Evolutionary conservation across 2,888 invertebrate genomes (phyloP), one percentile per base, ranked within the genome.

Genomic region (Choreutis nemorana): DNA sequence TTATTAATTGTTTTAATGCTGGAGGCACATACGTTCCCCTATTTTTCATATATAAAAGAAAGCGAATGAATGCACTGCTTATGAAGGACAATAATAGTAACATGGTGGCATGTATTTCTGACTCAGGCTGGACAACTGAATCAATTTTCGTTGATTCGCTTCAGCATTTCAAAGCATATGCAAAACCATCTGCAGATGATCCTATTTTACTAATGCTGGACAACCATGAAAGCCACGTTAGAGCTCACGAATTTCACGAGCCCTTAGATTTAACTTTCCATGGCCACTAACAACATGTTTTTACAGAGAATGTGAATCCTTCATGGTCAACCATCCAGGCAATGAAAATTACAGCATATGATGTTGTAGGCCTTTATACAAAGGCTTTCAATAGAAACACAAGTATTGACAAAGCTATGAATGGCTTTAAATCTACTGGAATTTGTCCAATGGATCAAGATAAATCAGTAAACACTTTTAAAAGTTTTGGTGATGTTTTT

Each of bases 11-110:
- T 14, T 34, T 36, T 35, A 41, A 25, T 20, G 39, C 37, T 30
- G 30, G 22, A 11, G 32, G 33, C 13, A 20, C n/a, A n/a, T 41
- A 40, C 20, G 28, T 40, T 26, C 39, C 41, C 1, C 37, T 34
- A 29, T 34, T 37, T 33, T 40, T 37, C 28, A 40, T 38, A 31
- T 40, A n/a, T 38, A 29, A 32, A 31, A 23, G 30, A 31, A 41
- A 40, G 14, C 5, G 37, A 30, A 40, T 39, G 34, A 36, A 37
- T 30, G 22, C 35, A 20, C 29, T 20, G 16, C 32, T 41, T 9
- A 30, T 39, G 25, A 36, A 33, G 10, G 34, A 30, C n/a, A 30
- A 39, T 23, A 34, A 34, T 22, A 21, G 20, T 9, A 23, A 32
- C 9, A 30, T 30, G 26, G 26, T 29, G 3, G 34, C 31, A 4